These are phyloP conservation scores for Eristalinus aeneus DNA, from an alignment of 2,888 invertebrate genomes.

Conservation along the genomic window DNA sequence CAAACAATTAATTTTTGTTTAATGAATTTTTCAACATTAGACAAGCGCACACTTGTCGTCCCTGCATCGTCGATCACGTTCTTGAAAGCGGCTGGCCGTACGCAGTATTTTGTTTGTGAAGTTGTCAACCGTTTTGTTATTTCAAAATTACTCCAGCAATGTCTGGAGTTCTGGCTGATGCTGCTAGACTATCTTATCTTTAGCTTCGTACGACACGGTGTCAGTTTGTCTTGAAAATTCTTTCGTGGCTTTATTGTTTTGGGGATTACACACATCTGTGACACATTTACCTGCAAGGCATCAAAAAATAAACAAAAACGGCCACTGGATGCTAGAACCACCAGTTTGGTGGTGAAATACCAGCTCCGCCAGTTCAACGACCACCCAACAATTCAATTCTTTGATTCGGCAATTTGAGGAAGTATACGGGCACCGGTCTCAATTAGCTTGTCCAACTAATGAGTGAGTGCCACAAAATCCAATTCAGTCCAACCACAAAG, in stretches of 20 bases:
- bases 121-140: background rate
- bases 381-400: background rate
- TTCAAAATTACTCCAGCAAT: no score
- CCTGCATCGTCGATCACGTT: background rate
- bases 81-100: background rate
- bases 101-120: background rate
- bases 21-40: background rate
- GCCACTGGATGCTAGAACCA: background rate
- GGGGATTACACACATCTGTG: background rate
- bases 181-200: background rate
- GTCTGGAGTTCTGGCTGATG: background rate
- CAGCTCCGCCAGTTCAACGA: background rate
- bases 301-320: background rate
- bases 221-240: background rate
- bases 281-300: background rate
- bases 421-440: background rate
- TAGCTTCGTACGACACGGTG: background rate
- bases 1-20: background rate
- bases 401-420: background rate
- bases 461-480: conserved; percentile 5
- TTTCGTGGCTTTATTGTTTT: background rate
- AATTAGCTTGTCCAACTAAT: conserved; percentile 32
- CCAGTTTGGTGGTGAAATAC: background rate
- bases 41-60: background rate
- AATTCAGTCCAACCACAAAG: conserved; percentile 1